Base-by-base conservation (phyloP, 2,888 invertebrate species). In the Eudemis profundana region DNA sequence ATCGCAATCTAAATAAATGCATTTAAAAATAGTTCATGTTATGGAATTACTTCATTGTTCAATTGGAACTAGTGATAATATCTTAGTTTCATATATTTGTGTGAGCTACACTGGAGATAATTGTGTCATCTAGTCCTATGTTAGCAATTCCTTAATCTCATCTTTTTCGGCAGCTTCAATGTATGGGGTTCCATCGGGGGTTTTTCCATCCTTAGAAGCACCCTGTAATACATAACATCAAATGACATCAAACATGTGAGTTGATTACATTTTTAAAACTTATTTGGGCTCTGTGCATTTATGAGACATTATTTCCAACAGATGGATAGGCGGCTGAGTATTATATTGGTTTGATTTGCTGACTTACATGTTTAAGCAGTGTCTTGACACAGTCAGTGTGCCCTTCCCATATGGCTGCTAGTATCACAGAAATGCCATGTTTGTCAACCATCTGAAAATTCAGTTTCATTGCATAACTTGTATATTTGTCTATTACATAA, bases 321-420 rank as follows among this genome's bases (percentile, higher is more conserved):
- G 27, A 27, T 7, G 7, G 5, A 27, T 27, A 7, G 4, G 5
- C 7, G 33, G 7, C 33, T 8, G 7, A 8, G 33, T 8, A n/a
- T 8, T 3, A 10, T 33, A 8, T 33, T 12, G 0, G 8, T 33
- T 2, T 33, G 8, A 33, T 33, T 33, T 33, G 33, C 33, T 10
- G 33, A 83, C 94, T 93, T 90, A 98, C 98, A 93, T 97, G 96
- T 86, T 96, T 95, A 69, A 99, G 84, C 74, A 99, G 93, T 70
- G 97, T 91, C 86, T 96, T 95, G 10, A 99, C 98, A 91, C 98
- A 98, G 69, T 96, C 95, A 59, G 96, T 96, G 83, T 99, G 99
- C 21, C 98, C 98, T 90, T 99, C 99, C 97, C 97, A 99, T 79
- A 99, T 97, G 64, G 99, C 99, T 73, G 98, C 98, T 76, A 99